Evolutionary conservation across 2,113 vertebrate genomes (phyloP), one percentile per base, ranked within the genome.

Genomic region (Felis chaus): DNA sequence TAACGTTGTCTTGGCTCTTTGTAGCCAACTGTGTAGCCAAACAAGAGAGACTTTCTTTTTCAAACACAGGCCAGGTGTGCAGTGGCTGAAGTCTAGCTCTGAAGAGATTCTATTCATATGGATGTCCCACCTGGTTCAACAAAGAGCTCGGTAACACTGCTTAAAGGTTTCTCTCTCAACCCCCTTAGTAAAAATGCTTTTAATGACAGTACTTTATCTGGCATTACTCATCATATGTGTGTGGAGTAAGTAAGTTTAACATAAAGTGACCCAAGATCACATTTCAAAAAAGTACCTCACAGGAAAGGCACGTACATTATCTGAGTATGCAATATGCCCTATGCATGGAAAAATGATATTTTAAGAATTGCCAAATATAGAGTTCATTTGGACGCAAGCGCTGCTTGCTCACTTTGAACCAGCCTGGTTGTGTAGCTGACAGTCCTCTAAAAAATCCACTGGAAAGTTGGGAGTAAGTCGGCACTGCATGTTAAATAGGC

Each of bases 1-100:
- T 99, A 99, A 99, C 97, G 98, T 98, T 98, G 98, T 98, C 99
- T 98, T 97, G 98, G 97, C 97, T 98, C 98, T 99, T 98, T 98
- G 98, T 98, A 98, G 93, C 98, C 93, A 96, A 97, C 98, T 97
- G 73, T 97, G 97, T 96, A 97, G 98, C 97, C 98, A 98, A 98
- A 98, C 97, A 98, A 98, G 98, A 98, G 97, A 97, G 97, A 98
- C 94, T 99, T 98, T 97, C 98, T 98, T 98, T 98, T 97, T 89
- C 98, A 99, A 99, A 99, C 98, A 98, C 91, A 97, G 96, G 96
- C 98, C 98, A 99, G 98, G 99, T 99, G 98, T 98, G 96, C 96
- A 89, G 81, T 95, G 88, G 97, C 94, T 80, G 80, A 95, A 53
- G 83, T 90, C 33, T 39, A 91, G 96, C 96, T 82, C 97, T 98